Conservation (phyloP, 2,888 invertebrate genomes). For the Phasia obesa region DNA sequence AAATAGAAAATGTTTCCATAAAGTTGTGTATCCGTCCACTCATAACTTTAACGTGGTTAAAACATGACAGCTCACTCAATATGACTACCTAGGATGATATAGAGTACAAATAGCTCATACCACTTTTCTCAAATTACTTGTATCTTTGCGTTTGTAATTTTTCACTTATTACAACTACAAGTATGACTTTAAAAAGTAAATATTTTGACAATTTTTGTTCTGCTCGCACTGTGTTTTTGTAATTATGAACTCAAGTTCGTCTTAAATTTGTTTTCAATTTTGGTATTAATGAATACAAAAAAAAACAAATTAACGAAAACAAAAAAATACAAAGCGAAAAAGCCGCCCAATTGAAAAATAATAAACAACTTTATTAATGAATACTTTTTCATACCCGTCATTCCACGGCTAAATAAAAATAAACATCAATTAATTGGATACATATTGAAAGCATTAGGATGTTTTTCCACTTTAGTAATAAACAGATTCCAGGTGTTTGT, state of each 20-base stretch:
- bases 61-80: too few relatives aligned
- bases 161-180: neutral
- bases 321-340: slow-evolving; percentile 15
- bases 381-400: neutral
- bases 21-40: too few relatives aligned
- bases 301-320: neutral
- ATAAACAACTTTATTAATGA: slow-evolving; percentile 34
- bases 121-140: too few relatives aligned
- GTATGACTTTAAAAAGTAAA: slow-evolving; percentile 10
- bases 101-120: too few relatives aligned
- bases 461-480: too few relatives aligned
- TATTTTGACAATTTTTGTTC: slow-evolving; percentile 32
- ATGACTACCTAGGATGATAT: too few relatives aligned
- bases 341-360: neutral
- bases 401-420: neutral
- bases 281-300: slow-evolving; percentile 10
- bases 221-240: neutral
- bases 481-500: too few relatives aligned
- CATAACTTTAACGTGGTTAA: too few relatives aligned
- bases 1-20: too few relatives aligned
- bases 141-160: too few relatives aligned
- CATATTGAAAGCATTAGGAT: too few relatives aligned
- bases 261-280: slow-evolving; percentile 48
- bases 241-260: slow-evolving; percentile 25
- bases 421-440: too few relatives aligned